Conservation (phyloP, 2,113 vertebrate genomes). For the Tiliqua scincoides region DNA sequence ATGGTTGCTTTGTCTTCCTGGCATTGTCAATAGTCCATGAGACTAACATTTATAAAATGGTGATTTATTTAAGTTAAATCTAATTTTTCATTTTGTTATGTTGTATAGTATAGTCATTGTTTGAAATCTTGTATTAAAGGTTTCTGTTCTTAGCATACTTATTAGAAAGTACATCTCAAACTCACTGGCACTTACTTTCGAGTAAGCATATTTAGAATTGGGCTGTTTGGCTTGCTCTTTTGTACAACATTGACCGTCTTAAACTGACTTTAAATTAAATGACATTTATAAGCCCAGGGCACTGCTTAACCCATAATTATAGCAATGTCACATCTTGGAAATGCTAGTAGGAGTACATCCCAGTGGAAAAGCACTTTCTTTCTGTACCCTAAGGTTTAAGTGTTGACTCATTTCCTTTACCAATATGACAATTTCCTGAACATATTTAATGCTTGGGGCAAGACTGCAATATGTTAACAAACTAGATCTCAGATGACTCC, state of each 20-base stretch:
- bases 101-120: not conserved
- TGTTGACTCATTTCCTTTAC: slow-evolving; percentile 94
- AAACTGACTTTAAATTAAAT: slow-evolving; percentile 82
- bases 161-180: not conserved
- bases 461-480: slow-evolving; percentile 67
- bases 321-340: slow-evolving; percentile 88
- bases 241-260: slow-evolving; percentile 78
- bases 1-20: slow-evolving; percentile 22
- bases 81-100: slow-evolving; percentile 28
- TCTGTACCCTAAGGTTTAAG: slow-evolving; percentile 77
- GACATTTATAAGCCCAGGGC: slow-evolving; percentile 87
- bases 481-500: slow-evolving; percentile 54
- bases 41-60: slow-evolving; percentile 44
- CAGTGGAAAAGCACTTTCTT: slow-evolving; percentile 85
- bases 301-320: slow-evolving; percentile 97
- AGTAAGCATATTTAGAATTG: not conserved
- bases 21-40: slow-evolving; percentile 19
- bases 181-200: not conserved
- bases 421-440: slow-evolving; percentile 89
- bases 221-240: slow-evolving; percentile 51
- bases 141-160: not conserved
- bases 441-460: slow-evolving; percentile 86
- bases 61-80: slow-evolving; percentile 17
- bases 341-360: slow-evolving; percentile 86
- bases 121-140: slow-evolving; percentile 60